phyloP scores from a whole-genome alignment of 2,797 vertebrate species.

The Pterois miles region DNA sequence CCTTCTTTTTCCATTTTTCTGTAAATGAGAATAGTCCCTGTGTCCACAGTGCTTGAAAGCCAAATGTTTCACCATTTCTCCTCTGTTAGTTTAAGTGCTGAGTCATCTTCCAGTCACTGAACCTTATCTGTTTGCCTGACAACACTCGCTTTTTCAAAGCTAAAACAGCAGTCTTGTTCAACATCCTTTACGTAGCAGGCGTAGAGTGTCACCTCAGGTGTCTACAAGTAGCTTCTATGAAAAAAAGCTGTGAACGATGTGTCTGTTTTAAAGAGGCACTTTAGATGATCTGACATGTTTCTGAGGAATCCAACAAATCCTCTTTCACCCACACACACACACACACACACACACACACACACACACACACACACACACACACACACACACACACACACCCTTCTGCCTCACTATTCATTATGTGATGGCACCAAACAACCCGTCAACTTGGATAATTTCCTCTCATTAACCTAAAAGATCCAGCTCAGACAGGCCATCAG shows the following conservation, averaged over 20 bases:
- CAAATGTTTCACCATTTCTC: slow-evolving; percentile 23
- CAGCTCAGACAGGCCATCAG: slow-evolving; percentile 45
- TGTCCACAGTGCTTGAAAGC: slow-evolving; percentile 13
- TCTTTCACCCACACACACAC: neutral
- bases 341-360: neutral
- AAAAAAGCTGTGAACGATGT: neutral
- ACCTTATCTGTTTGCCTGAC: slow-evolving; percentile 4
- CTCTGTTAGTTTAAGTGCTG: slow-evolving; percentile 19
- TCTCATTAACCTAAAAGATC: slow-evolving; percentile 54
- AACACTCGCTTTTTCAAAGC: slow-evolving; percentile 1
- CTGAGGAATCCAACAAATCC: neutral
- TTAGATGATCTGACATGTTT: slow-evolving; percentile 2
- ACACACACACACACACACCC: neutral
- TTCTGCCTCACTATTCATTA: slow-evolving; percentile 12
- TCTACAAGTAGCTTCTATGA: neutral
- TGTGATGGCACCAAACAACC: slow-evolving; percentile 13
- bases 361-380: neutral
- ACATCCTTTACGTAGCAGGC: slow-evolving; percentile 1
- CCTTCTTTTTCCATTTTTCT: neutral
- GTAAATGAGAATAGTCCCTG: slow-evolving; percentile 9
- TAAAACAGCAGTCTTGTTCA: neutral
- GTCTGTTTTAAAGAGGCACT: slow-evolving; percentile 13
- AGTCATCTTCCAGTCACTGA: slow-evolving; percentile 31
- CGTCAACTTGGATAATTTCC: slow-evolving; percentile 46
- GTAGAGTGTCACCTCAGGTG: slow-evolving; percentile 1